phyloP scores from a whole-genome alignment of 2,797 vertebrate species.

The Phrynocephalus vlangalii region DNA sequence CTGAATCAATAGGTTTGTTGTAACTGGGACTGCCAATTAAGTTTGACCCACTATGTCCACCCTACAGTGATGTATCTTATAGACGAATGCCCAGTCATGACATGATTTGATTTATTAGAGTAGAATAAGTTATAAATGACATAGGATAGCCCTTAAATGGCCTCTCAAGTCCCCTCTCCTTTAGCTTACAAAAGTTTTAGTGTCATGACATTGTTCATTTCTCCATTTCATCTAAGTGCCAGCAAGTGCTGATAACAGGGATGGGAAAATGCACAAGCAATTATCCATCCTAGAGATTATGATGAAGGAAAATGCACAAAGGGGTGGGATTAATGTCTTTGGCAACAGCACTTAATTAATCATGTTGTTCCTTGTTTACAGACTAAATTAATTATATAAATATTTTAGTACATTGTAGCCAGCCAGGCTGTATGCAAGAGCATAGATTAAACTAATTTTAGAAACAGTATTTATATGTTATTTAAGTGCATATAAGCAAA shows the following conservation, averaged over 20 bases:
- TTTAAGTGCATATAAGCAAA: too few relatives aligned
- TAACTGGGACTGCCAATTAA: too few relatives aligned
- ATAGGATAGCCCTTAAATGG: not conserved
- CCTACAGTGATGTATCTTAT: not conserved
- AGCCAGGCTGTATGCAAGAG: too few relatives aligned
- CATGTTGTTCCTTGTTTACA: not conserved
- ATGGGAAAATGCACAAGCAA: not conserved
- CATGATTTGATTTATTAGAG: not conserved
- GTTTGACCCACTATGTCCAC: not conserved
- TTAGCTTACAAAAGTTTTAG: not conserved
- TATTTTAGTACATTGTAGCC: too few relatives aligned
- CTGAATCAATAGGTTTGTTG: too few relatives aligned
- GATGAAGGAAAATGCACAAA: not conserved
- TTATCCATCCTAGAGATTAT: not conserved
- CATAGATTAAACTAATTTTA: too few relatives aligned
- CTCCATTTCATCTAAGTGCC: not conserved
- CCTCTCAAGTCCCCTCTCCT: not conserved
- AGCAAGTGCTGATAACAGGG: not conserved
- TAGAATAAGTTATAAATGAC: not conserved
- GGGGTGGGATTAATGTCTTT: not conserved
- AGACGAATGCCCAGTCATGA: not conserved
- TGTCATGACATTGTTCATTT: not conserved
- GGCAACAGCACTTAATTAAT: not conserved
- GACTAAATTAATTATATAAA: not conserved
- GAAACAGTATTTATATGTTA: too few relatives aligned